Percentiles rank a stretch among this genome's conserved stretches.
phyloP scores from a whole-genome alignment of 2,797 vertebrate species.

The Epinephelus awoara region DNA sequence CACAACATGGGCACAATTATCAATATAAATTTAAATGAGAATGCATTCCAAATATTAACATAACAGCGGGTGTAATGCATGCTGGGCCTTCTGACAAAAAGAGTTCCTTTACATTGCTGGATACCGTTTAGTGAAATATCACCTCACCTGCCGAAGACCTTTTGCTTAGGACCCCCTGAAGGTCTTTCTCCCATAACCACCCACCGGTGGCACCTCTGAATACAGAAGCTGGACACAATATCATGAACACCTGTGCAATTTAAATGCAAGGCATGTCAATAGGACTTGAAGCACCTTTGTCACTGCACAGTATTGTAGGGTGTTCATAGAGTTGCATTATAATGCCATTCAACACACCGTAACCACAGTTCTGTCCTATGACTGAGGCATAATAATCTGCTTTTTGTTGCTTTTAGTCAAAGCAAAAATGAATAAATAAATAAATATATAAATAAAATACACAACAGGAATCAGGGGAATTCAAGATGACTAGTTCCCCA shows the following conservation, averaged over 20 bases:
- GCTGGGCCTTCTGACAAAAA: slow-evolving; percentile 35
- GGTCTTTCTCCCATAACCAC: slow-evolving; percentile 20
- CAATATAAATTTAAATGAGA: slow-evolving; percentile 58
- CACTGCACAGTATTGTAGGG: slow-evolving; percentile 3
- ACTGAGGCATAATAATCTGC: background rate
- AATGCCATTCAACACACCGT: background rate
- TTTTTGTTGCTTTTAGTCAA: background rate
- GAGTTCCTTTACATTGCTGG: slow-evolving; percentile 25
- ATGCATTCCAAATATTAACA: slow-evolving; percentile 47
- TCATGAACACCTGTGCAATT: slow-evolving; percentile 12
- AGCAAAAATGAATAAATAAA: background rate
- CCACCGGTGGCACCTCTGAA: slow-evolving; percentile 30
- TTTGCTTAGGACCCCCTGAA: slow-evolving; percentile 38
- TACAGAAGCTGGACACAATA: slow-evolving; percentile 33
- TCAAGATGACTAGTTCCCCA: too few relatives aligned
- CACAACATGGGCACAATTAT: slow-evolving; percentile 52
- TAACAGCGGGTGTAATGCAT: slow-evolving; percentile 55
- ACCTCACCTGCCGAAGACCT: slow-evolving; percentile 40
- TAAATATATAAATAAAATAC: too few relatives aligned
- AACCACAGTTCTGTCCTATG: background rate
- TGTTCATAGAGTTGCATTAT: background rate
- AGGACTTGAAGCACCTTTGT: background rate
- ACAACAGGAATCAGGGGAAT: background rate
- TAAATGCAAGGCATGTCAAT: slow-evolving; percentile 15
- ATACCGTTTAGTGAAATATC: slow-evolving; percentile 32